Evolutionary conservation across 2,888 invertebrate genomes (phyloP).

Genomic region (Noctua fimbriata): DNA sequence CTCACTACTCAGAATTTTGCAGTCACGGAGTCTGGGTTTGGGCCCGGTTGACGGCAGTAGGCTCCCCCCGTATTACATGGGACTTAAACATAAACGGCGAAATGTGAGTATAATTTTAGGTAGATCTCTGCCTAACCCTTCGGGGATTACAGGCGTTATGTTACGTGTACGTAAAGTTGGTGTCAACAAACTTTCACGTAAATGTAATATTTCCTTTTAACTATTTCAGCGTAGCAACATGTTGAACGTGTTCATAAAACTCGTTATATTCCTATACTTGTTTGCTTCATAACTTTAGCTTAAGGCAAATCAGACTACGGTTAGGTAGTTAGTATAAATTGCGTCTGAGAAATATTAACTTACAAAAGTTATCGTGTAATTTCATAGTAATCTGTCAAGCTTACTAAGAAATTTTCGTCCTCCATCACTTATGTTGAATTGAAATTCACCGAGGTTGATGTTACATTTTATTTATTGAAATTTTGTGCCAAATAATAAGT

Average conservation of each 20-base stretch:
- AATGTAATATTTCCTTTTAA: conserved; percentile 9
- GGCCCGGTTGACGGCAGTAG: not conserved
- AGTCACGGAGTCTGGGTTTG: not conserved
- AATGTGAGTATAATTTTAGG: not conserved
- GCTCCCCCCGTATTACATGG: not conserved
- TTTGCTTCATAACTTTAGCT: conserved; percentile 22
- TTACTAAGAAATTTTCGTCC: not conserved
- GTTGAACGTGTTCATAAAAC: conserved; percentile 12
- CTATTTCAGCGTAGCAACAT: not conserved
- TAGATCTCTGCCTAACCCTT: not conserved
- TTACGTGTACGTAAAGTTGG: conserved; percentile 9
- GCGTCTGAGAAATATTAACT: conserved; percentile 8
- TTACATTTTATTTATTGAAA: not conserved
- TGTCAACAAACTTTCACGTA: conserved; percentile 25
- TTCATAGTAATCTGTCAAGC: not conserved
- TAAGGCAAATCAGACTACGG: conserved; percentile 6
- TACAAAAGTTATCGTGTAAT: not conserved
- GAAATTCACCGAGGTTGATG: not conserved
- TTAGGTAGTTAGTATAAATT: conserved; percentile 8
- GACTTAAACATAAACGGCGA: too few species aligned
- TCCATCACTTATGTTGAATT: not conserved
- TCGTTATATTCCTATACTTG: conserved; percentile 32
- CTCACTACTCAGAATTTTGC: not conserved
- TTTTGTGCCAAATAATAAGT: too few species aligned
- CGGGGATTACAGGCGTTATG: not conserved